Evolutionary conservation across 2,888 invertebrate species (phyloP).

Genomic region (Agonopterix subpropinquella): DNA sequence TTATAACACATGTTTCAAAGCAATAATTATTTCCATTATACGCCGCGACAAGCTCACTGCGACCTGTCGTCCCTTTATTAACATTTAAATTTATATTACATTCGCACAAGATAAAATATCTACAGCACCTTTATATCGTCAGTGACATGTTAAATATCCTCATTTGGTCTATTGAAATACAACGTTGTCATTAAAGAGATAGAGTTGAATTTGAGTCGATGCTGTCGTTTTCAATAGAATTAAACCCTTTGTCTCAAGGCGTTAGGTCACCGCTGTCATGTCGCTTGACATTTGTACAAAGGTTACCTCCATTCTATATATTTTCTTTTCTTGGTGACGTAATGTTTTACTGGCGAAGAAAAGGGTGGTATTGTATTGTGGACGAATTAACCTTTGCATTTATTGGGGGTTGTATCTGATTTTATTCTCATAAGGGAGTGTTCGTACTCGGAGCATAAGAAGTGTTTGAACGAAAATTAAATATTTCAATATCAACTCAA

Average conservation of each 20-base stretch:
- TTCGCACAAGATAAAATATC: slow-evolving; percentile 47
- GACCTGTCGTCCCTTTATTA: slow-evolving; percentile 57
- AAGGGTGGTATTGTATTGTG: slow-evolving; percentile 62
- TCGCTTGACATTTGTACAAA: slow-evolving; percentile 70
- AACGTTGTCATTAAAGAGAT: slow-evolving; percentile 29
- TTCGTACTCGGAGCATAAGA: too few relatives aligned
- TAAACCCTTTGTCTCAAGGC: slow-evolving; percentile 72
- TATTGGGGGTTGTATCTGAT: slow-evolving; percentile 22
- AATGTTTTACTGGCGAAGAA: slow-evolving; percentile 50
- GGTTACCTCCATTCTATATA: slow-evolving; percentile 60
- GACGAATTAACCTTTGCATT: slow-evolving; percentile 53
- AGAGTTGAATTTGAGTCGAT: slow-evolving; percentile 44
- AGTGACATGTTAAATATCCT: slow-evolving; percentile 41
- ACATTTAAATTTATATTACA: slow-evolving; percentile 59
- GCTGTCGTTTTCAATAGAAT: slow-evolving; percentile 40
- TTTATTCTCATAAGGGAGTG: slow-evolving; percentile 7
- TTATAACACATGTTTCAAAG: slow-evolving; percentile 47
- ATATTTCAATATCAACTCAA: too few relatives aligned
- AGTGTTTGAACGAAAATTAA: too few relatives aligned
- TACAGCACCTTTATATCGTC: slow-evolving; percentile 44
- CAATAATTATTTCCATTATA: slow-evolving; percentile 51
- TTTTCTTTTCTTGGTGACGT: slow-evolving; percentile 65
- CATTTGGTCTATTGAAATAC: slow-evolving; percentile 22
- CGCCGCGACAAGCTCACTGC: slow-evolving; percentile 36
- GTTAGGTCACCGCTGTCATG: slow-evolving; percentile 50